Base-by-base conservation (phyloP, 2,888 invertebrate species). In the Cryptops parisi region DNA sequence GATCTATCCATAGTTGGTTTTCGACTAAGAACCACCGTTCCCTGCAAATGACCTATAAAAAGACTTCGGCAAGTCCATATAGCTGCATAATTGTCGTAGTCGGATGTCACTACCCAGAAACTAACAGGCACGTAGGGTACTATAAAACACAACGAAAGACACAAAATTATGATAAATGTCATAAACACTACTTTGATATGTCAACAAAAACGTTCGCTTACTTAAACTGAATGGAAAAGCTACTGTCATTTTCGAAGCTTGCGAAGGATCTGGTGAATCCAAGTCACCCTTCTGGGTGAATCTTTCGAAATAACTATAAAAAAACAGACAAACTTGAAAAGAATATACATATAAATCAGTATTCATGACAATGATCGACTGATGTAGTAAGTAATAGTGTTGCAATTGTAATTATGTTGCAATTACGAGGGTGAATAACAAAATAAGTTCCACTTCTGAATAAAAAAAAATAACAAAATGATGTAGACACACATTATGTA, bases 41-140 rank as follows among this genome's bases (percentile, higher is more conserved):
- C 84, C 57, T 81, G 78, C 2, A 85, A 74, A 67, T 86, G 81
- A 0, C 80, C 81, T 61, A 85, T 80, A 0, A 79, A 75, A 15
- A 86, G 64, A 63, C 79, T 81, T 67, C 86, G 85, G 62, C 86
- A 86, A 0, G 83, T 82, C 68, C 82, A 86, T 48, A 86, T 74
- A 0, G 79, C 83, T 0, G 84, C 85, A 64, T 81, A 85, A 0
- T 73, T 78, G 0, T 71, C 70, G 64, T 86, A 86, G 64, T 87
- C 85, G 0, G 85, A 84, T 60, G 76, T 73, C 62, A 85, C 74
- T 0, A 86, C 74, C 0, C 80, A 79, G 68, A 83, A 86, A 48
- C 78, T 77, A 0, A 84, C 81, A 50, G 78, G 78, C 0, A 85
- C 85, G 0, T 81, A 81, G 19, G 83, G 76, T 66, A 79, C 84